A percentile compares a stretch with the other conserved stretches of the same genome.
Conservation (phyloP, 1,140 invertebrate genomes). For the Mercenaria mercenaria region DNA sequence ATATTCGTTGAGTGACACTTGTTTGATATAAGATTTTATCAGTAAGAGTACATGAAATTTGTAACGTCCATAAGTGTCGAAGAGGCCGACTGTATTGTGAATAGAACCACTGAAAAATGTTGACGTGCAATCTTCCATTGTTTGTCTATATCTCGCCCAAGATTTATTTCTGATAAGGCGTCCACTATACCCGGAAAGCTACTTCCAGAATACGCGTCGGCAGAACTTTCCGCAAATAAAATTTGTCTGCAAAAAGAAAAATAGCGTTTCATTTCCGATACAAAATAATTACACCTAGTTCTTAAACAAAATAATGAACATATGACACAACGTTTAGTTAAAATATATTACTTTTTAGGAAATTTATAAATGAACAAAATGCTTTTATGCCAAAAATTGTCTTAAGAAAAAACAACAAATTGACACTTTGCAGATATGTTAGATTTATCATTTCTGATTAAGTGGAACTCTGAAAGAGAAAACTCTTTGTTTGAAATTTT, state of each 20-base stretch:
- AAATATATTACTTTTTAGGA: not conserved
- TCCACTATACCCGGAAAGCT: slow-evolving; percentile 86
- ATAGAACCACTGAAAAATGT: slow-evolving; percentile 79
- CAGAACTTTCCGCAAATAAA: slow-evolving; percentile 84
- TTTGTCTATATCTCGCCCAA: slow-evolving; percentile 32
- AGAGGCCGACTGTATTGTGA: slow-evolving; percentile 78
- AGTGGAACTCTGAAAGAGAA: too few species aligned
- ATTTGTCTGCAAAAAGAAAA: slow-evolving; percentile 82
- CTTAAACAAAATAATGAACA: not conserved
- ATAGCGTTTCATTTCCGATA: not conserved
- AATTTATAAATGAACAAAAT: not conserved
- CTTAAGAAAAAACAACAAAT: not conserved
- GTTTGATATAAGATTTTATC: too few species aligned
- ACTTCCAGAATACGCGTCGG: slow-evolving; percentile 84
- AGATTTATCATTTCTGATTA: too few species aligned
- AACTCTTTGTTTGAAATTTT: too few species aligned
- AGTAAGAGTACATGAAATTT: slow-evolving; percentile 70
- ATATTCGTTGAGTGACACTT: too few species aligned
- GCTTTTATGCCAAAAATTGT: not conserved
- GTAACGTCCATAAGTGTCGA: slow-evolving; percentile 77
- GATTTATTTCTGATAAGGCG: slow-evolving; percentile 79
- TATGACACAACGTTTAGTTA: not conserved
- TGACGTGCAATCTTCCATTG: slow-evolving; percentile 78
- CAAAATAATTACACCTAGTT: not conserved
- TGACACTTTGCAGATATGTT: too few species aligned